Conservation (phyloP, 1,140 invertebrate species). For the Cotesia typhae region DNA sequence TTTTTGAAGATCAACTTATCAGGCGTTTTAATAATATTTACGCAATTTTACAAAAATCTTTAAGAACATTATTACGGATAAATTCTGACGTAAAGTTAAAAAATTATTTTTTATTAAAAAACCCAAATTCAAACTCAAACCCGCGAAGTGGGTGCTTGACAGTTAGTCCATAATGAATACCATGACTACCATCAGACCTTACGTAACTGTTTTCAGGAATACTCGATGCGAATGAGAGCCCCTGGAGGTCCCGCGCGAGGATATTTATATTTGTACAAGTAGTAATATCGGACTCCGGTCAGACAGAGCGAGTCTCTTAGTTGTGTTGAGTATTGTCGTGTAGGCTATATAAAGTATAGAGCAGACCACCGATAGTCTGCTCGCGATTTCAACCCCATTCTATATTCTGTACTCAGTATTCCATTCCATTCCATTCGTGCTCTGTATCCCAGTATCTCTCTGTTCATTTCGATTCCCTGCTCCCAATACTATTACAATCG, state of each 20-base stretch:
- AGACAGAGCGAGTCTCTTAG: conserved; percentile 30
- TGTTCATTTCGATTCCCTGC: conserved; percentile 16
- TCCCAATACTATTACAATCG: conserved; percentile 13
- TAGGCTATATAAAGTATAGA: neutral
- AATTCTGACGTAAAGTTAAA: no score
- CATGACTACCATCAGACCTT: no score
- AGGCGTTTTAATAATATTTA: no score
- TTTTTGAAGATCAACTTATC: no score
- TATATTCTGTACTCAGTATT: neutral
- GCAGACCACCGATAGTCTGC: conserved; percentile 25
- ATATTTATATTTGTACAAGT: conserved; percentile 58
- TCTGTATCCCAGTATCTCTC: conserved; percentile 1
- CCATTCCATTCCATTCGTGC: neutral
- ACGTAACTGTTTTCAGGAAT: no score
- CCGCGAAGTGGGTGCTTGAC: no score
- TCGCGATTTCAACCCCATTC: conserved; percentile 7
- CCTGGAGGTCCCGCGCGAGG: conserved; percentile 43
- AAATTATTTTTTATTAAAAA: no score
- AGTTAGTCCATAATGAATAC: no score
- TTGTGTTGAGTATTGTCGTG: no score
- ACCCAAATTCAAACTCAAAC: no score
- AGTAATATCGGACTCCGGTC: conserved; percentile 51
- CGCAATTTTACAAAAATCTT: no score
- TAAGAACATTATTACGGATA: no score
- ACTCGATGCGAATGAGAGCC: conserved; percentile 12